Percentiles rank a stretch among this genome's conserved stretches.
These are phyloP conservation scores for Tetramorium simillimum DNA, from an alignment of 1,140 invertebrate genomes.

Conservation along the genomic window DNA sequence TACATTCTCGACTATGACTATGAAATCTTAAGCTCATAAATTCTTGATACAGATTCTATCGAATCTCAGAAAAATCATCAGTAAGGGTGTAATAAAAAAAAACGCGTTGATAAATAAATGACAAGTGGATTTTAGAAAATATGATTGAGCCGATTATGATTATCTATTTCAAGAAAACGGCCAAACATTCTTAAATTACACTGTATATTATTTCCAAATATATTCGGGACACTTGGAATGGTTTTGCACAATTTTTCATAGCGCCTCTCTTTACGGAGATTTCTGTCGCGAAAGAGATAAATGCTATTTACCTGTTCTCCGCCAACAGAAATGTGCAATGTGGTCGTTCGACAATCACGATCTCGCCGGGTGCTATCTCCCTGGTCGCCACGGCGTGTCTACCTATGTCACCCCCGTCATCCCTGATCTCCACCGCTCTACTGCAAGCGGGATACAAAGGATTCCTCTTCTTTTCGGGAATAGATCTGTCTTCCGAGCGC, in stretches of 20 bases:
- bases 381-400: conserved; percentile 88
- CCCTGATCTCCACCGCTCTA: conserved; percentile 86
- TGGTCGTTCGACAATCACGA: conserved; percentile 91
- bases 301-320: conserved; percentile 87
- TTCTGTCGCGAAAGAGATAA: no score
- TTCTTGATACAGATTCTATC: background rate
- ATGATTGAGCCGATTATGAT: background rate
- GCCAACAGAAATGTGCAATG: conserved; percentile 90
- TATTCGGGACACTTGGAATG: no score
- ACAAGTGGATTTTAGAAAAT: background rate
- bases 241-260: no score
- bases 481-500: conserved; percentile 66
- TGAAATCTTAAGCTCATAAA: background rate
- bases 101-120: background rate
- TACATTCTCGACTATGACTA: background rate
- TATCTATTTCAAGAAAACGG: no score
- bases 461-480: conserved; percentile 80
- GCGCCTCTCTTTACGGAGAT: no score
- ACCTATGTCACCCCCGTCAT: conserved; percentile 84
- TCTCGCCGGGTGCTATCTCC: conserved; percentile 89
- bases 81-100: background rate
- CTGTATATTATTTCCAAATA: no score
- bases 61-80: background rate
- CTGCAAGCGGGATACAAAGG: conserved; percentile 86
- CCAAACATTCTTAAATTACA: no score